A percentile compares a stretch with the other conserved stretches of the same genome.
phyloP scores from a whole-genome alignment of 2,888 invertebrate species.

The Phyto melanocephala region DNA sequence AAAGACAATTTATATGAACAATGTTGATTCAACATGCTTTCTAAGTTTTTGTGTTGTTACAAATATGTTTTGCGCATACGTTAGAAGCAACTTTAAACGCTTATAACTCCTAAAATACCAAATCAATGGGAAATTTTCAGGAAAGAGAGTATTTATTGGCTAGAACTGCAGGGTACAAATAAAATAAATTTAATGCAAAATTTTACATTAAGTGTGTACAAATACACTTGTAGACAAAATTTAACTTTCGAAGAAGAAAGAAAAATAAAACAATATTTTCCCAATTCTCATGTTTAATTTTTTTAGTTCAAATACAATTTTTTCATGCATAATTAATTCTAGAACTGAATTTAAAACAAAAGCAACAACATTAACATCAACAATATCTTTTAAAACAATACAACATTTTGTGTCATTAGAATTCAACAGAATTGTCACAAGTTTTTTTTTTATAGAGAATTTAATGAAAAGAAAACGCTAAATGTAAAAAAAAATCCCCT shows the following conservation, averaged over 20 bases:
- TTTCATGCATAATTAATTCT: constrained; percentile 58
- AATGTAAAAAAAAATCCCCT: constrained; percentile 14
- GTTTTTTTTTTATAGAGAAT: neutral
- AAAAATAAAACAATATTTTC: neutral
- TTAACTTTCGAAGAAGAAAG: neutral
- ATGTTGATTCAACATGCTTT: too few species aligned
- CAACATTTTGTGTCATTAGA: constrained; percentile 59
- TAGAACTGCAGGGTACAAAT: too few species aligned
- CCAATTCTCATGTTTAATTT: constrained; percentile 17
- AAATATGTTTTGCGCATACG: too few species aligned
- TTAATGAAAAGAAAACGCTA: constrained; percentile 5
- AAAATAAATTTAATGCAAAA: too few species aligned
- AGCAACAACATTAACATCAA: constrained; percentile 15
- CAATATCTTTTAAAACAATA: constrained; percentile 36
- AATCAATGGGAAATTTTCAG: too few species aligned
- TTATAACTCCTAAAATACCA: too few species aligned
- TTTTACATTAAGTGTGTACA: too few species aligned
- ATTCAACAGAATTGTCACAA: constrained; percentile 41
- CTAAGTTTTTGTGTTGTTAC: too few species aligned
- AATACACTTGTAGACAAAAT: too few species aligned
- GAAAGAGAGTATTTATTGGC: too few species aligned
- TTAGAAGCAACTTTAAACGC: too few species aligned
- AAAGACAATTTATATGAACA: too few species aligned
- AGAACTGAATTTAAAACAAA: constrained; percentile 43
- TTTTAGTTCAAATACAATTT: constrained; percentile 28